phyloP scores from a whole-genome alignment of 1,140 invertebrate genomes.

The Cydia pomonella region DNA sequence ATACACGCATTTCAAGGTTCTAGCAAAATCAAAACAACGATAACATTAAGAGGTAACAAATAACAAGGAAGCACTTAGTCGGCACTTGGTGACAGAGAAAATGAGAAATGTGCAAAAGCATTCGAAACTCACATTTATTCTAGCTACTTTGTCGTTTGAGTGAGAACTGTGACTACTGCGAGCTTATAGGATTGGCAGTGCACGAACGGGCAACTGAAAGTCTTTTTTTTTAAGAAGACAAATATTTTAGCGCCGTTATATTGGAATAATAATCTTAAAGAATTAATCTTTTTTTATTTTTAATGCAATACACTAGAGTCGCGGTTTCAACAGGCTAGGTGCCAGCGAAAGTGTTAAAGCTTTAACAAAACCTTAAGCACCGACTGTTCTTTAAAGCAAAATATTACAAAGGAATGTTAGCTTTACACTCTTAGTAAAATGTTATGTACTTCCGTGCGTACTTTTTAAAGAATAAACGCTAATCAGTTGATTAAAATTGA shows the following conservation, averaged over 20 bases:
- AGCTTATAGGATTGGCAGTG: background rate
- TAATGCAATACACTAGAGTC: background rate
- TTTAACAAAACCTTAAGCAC: background rate
- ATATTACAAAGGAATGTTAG: background rate
- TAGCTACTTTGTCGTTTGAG: background rate
- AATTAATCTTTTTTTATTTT: background rate
- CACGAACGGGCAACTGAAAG: background rate
- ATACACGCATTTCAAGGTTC: background rate
- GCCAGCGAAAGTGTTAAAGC: background rate
- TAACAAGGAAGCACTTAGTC: slow-evolving; percentile 4
- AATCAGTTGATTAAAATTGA: too few relatives aligned
- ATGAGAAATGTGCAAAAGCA: slow-evolving; percentile 18
- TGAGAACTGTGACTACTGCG: background rate
- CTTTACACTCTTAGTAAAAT: background rate
- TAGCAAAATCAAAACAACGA: background rate
- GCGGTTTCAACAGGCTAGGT: background rate
- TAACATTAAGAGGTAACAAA: background rate
- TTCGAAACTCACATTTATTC: background rate
- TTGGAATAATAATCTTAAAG: too few relatives aligned
- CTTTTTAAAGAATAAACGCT: too few relatives aligned
- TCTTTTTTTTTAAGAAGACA: background rate
- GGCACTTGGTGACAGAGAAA: background rate
- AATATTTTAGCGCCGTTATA: background rate
- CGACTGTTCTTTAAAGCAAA: background rate
- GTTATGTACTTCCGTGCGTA: too few relatives aligned